Conservation (phyloP, 1,140 invertebrate species). For the Eumeta japonica region DNA sequence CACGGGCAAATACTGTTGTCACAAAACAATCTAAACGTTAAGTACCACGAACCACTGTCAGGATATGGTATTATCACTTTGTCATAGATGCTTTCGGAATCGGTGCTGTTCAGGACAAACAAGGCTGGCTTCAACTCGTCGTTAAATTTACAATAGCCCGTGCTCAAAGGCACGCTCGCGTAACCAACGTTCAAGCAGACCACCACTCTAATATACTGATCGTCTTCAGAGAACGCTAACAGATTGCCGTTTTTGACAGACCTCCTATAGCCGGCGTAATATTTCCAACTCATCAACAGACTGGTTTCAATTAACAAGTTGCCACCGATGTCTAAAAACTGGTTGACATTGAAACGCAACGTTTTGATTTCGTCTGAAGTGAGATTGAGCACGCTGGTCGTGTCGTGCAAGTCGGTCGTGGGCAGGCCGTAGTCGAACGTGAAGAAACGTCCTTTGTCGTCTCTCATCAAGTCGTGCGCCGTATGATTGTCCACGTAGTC, state of each 20-base stretch:
- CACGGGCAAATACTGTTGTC: conserved; percentile 51
- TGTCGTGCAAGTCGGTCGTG: conserved; percentile 57
- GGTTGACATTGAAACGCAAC: conserved; percentile 64
- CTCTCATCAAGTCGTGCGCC: conserved; percentile 59
- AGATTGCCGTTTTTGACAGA: conserved; percentile 26
- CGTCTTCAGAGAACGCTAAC: conserved; percentile 39
- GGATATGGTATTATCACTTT: conserved; percentile 74
- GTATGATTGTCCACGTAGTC: conserved; percentile 38
- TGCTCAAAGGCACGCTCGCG: conserved; percentile 56
- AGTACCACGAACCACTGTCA: conserved; percentile 74
- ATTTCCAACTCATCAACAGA: conserved; percentile 58
- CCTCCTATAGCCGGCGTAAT: conserved; percentile 54
- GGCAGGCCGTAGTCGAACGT: conserved; percentile 69
- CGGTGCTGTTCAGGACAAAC: conserved; percentile 60
- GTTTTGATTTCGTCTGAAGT: conserved; percentile 60
- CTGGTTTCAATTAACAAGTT: conserved; percentile 66
- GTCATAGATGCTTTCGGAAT: conserved; percentile 57
- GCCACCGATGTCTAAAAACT: conserved; percentile 71
- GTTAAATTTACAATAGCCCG: conserved; percentile 59
- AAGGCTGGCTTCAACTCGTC: conserved; percentile 50
- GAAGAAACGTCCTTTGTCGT: conserved; percentile 69
- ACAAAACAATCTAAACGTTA: conserved; percentile 66
- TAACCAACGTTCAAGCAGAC: conserved; percentile 61
- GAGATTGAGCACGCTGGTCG: conserved; percentile 64
- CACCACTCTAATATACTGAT: conserved; percentile 51